A percentile compares a stretch with the other conserved stretches of the same genome.
Evolutionary conservation across 35 echinoderm and acorn worm species (phyloP).

Genomic region (Amphiura filiformis): DNA sequence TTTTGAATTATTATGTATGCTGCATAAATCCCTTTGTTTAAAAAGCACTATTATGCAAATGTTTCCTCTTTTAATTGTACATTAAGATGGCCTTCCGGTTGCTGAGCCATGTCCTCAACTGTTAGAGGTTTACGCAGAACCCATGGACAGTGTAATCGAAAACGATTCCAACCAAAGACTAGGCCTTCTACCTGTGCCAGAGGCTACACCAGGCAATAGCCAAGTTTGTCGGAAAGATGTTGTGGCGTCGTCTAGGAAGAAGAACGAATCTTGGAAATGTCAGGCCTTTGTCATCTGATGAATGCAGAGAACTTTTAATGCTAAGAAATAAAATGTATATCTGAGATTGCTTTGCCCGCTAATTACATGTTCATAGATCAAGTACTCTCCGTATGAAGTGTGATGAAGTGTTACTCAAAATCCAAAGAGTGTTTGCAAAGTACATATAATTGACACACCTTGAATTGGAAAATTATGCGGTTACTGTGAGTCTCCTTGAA

Average conservation of each 20-base stretch:
- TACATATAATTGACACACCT: too few relatives aligned
- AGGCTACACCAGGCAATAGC: background rate
- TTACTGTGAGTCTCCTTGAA: too few relatives aligned
- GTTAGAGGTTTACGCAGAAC: background rate
- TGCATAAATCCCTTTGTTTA: background rate
- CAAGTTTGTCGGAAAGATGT: slow-evolving; percentile 3
- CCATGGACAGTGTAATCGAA: background rate
- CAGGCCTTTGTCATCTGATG: slow-evolving; percentile 6
- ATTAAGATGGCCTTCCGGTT: background rate
- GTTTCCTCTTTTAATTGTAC: slow-evolving; percentile 10
- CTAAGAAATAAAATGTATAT: background rate
- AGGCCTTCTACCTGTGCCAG: background rate
- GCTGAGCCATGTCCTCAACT: background rate
- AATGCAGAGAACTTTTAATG: background rate
- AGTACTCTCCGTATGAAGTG: too few relatives aligned
- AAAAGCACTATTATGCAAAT: background rate
- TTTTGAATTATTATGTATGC: too few relatives aligned
- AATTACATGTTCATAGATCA: too few relatives aligned
- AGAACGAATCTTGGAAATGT: background rate
- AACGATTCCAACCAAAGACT: slow-evolving; percentile 1
- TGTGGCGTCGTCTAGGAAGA: background rate
- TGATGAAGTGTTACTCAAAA: too few relatives aligned
- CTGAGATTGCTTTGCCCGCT: background rate
- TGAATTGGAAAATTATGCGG: too few relatives aligned
- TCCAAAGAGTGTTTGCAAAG: too few relatives aligned